A percentile compares a stretch with the other conserved stretches of the same genome.
Conservation (phyloP, 2,113 vertebrate genomes). For the Dipodomys merriami region DNA sequence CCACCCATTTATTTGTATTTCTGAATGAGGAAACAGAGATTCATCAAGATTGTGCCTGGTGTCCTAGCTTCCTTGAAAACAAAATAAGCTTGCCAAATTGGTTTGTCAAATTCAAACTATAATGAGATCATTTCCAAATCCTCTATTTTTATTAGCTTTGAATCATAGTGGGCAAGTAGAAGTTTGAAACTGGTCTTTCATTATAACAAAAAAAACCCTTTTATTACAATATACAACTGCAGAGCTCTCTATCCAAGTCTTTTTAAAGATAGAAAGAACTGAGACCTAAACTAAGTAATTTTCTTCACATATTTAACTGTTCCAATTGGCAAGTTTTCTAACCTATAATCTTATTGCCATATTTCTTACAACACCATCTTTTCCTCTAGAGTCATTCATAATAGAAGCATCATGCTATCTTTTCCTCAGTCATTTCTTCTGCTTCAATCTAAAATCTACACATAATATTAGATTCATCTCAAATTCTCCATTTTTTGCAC, state of each 20-base stretch:
- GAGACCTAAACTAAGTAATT: neutral
- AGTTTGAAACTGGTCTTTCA: neutral
- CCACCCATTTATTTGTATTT: neutral
- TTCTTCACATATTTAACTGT: neutral
- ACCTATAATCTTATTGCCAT: neutral
- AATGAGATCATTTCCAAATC: neutral
- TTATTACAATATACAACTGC: neutral
- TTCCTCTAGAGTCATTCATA: neutral
- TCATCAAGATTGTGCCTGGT: neutral
- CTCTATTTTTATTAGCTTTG: neutral
- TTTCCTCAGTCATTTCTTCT: neutral
- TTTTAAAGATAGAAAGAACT: neutral
- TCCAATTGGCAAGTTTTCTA: constrained; percentile 12
- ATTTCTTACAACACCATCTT: neutral
- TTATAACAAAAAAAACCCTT: neutral
- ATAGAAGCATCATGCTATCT: neutral
- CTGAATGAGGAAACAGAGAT: neutral
- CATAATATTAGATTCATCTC: neutral
- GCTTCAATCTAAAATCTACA: neutral
- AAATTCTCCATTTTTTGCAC: neutral
- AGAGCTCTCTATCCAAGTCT: neutral
- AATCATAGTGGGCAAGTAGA: neutral
- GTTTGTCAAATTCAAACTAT: neutral
- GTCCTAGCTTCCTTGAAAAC: neutral
- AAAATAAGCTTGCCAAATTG: neutral